phyloP scores from a whole-genome alignment of 2,888 invertebrate species.

The Drosophila robusta region DNA sequence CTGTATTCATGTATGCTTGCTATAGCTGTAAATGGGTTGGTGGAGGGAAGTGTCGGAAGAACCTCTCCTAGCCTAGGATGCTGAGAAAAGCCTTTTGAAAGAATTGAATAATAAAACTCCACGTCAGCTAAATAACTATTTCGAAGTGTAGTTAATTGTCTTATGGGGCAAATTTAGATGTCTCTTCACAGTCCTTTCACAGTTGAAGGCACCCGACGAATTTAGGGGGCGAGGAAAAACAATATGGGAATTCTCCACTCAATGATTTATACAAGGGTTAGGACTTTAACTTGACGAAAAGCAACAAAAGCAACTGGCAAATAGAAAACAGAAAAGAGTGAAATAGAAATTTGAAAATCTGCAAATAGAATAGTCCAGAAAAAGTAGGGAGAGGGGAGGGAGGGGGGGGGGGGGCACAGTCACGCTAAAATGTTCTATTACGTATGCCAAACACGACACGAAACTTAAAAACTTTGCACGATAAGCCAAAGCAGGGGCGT shows the following conservation, averaged over 20 bases:
- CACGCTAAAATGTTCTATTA: conserved; percentile 64
- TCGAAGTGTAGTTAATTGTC: too few species aligned
- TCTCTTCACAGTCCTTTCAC: too few species aligned
- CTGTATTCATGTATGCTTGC: too few species aligned
- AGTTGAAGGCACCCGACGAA: too few species aligned
- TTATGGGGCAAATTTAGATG: too few species aligned
- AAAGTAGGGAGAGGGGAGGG: background rate
- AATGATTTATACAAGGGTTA: conserved; percentile 49
- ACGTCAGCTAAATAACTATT: too few species aligned
- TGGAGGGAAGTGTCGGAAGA: too few species aligned
- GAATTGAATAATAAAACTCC: too few species aligned
- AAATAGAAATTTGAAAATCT: conserved; percentile 67
- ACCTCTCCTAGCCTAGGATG: too few species aligned
- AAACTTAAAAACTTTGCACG: conserved; percentile 82
- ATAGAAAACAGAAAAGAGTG: conserved; percentile 9
- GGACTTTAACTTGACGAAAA: conserved; percentile 15
- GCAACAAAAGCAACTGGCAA: conserved; percentile 22
- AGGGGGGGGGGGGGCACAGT: conserved; percentile 6
- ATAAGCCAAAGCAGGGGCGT: conserved; percentile 58
- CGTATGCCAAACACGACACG: conserved; percentile 78
- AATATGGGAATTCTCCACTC: conserved; percentile 9
- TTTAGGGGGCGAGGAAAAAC: background rate
- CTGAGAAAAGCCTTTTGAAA: too few species aligned
- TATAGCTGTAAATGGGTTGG: too few species aligned
- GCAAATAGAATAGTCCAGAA: conserved; percentile 57